phyloP scores from a whole-genome alignment of 2,797 vertebrate species.

The Epinephelus coioides region DNA sequence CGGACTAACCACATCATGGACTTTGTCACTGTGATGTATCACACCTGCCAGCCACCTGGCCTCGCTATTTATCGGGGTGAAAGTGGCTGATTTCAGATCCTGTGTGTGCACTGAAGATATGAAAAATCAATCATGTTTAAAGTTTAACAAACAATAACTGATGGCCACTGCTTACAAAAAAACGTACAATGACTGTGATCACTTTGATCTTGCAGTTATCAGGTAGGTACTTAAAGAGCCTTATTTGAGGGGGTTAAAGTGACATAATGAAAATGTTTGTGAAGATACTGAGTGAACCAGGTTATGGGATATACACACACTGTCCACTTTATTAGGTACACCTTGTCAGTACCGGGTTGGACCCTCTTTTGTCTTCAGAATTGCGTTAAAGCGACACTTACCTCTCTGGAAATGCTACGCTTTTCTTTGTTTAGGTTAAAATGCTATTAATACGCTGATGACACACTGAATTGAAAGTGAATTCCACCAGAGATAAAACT shows the following conservation, averaged over 20 bases:
- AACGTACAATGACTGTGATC: not conserved
- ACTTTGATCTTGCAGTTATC: not conserved
- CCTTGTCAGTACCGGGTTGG: no score
- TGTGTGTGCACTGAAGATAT: not conserved
- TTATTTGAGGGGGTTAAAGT: no score
- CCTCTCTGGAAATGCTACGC: no score
- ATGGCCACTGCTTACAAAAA: not conserved
- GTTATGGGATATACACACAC: not conserved
- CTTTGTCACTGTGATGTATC: slow-evolving; percentile 45
- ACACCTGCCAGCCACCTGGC: slow-evolving; percentile 56
- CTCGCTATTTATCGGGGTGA: not conserved
- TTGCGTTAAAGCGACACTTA: no score
- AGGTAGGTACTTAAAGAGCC: no score
- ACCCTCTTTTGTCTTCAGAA: no score
- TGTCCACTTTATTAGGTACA: no score
- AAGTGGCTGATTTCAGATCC: not conserved
- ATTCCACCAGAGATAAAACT: no score
- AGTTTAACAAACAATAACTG: not conserved
- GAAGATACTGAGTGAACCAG: not conserved
- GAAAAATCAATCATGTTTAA: not conserved
- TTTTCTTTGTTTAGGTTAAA: no score
- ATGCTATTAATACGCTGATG: no score
- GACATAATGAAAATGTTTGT: not conserved
- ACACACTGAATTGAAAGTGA: no score
- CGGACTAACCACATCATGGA: slow-evolving; percentile 13